Percentiles rank a stretch among this genome's conserved stretches.
phyloP scores from a whole-genome alignment of 2,113 vertebrate species.

The Hiodon alosoides region DNA sequence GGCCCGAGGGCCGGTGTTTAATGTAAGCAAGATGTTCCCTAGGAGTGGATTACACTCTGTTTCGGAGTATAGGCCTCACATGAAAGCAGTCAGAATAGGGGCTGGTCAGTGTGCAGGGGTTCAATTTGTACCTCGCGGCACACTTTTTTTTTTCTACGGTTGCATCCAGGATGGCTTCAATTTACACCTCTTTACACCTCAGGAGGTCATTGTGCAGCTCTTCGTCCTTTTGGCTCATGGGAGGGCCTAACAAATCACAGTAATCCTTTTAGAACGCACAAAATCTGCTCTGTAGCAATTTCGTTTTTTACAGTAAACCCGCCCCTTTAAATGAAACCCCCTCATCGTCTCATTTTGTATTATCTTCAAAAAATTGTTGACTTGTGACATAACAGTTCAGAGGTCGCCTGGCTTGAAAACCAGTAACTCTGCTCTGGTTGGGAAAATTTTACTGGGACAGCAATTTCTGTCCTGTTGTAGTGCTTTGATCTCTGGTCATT shows the following conservation, averaged over 20 bases:
- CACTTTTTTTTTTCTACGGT: slow-evolving; percentile 55
- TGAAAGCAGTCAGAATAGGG: no score
- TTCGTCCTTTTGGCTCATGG: slow-evolving; percentile 51
- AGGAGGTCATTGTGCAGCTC: slow-evolving; percentile 50
- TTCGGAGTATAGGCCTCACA: no score
- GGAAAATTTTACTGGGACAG: no score
- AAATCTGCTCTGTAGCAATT: not conserved
- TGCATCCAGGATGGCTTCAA: slow-evolving; percentile 59
- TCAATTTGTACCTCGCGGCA: slow-evolving; percentile 51
- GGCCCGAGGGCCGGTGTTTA: slow-evolving; percentile 47
- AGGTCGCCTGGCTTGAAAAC: no score
- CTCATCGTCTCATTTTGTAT: no score
- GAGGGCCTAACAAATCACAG: not conserved
- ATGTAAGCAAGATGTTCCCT: slow-evolving; percentile 57
- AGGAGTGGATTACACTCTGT: slow-evolving; percentile 34
- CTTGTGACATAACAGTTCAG: no score
- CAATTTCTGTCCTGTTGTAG: no score
- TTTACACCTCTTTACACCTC: slow-evolving; percentile 62
- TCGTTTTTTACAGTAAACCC: slow-evolving; percentile 14
- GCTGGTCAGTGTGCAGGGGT: slow-evolving; percentile 27
- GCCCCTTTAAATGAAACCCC: not conserved
- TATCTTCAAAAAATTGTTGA: no score
- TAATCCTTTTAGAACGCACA: not conserved
- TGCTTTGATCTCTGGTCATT: no score
- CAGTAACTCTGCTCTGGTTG: no score